phyloP scores from a whole-genome alignment of 1,140 invertebrate genomes.

The Himalopsyche phryganea region DNA sequence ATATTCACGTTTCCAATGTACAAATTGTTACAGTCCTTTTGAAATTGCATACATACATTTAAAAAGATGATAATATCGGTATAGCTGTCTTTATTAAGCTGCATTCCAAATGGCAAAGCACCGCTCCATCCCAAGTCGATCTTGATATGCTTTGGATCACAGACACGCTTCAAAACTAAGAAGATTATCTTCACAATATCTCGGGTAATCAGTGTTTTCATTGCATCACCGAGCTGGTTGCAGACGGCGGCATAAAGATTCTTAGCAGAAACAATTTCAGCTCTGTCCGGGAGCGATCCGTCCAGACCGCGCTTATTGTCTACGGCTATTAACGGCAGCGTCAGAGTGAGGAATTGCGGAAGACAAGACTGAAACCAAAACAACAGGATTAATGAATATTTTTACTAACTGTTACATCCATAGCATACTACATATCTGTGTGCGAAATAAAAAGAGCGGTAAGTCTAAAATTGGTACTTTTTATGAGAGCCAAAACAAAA shows the following conservation, averaged over 20 bases:
- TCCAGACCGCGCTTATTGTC: not conserved
- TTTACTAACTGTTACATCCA: too few relatives aligned
- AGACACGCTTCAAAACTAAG: constrained; percentile 36
- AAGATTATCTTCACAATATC: constrained; percentile 42
- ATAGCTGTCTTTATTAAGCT: constrained; percentile 40
- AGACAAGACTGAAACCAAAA: constrained; percentile 26
- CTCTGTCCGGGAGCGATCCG: not conserved
- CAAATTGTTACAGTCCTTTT: too few relatives aligned
- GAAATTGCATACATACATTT: constrained; percentile 44
- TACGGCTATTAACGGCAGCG: constrained; percentile 5
- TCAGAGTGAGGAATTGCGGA: constrained; percentile 10
- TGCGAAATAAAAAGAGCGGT: too few relatives aligned
- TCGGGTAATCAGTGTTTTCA: constrained; percentile 41
- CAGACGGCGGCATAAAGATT: constrained; percentile 39
- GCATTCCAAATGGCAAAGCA: constrained; percentile 26
- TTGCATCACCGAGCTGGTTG: constrained; percentile 39
- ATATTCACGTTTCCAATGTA: too few relatives aligned
- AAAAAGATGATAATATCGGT: constrained; percentile 41
- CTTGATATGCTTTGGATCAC: constrained; percentile 34
- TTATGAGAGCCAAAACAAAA: too few relatives aligned
- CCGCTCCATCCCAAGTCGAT: constrained; percentile 34
- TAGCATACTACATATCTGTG: too few relatives aligned
- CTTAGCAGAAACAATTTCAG: constrained; percentile 3
- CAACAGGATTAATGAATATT: too few relatives aligned
- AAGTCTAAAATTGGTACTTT: too few relatives aligned